A percentile compares a stretch with the other conserved stretches of the same genome.
Conservation (phyloP, 2,113 vertebrate species). For the Mesitornis unicolor region DNA sequence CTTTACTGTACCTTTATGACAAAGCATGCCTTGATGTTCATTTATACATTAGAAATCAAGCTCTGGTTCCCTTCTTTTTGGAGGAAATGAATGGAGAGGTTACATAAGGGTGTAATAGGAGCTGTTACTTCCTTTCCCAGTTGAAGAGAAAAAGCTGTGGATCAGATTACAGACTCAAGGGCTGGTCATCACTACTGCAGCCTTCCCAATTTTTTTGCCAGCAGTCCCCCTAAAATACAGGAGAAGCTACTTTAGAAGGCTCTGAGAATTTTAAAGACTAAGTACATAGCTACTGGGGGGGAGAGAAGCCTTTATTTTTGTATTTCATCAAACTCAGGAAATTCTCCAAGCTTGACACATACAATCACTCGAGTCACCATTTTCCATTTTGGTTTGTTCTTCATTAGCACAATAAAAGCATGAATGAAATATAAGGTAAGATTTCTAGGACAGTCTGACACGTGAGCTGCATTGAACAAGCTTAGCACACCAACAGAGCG, state of each 20-base stretch:
- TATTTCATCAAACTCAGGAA: neutral
- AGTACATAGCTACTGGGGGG: neutral
- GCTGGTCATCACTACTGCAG: neutral
- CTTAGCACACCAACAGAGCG: neutral
- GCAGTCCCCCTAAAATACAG: no score
- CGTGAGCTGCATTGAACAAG: neutral
- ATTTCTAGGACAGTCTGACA: neutral
- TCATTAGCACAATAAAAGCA: neutral
- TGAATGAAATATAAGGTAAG: neutral
- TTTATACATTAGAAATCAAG: slow-evolving; percentile 3
- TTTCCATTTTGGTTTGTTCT: slow-evolving; percentile 3
- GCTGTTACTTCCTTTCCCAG: slow-evolving; percentile 58
- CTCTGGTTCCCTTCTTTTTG: slow-evolving; percentile 37
- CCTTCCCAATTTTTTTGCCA: neutral
- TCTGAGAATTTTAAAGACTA: neutral
- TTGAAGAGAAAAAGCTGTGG: slow-evolving; percentile 34
- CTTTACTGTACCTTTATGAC: neutral
- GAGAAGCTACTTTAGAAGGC: neutral
- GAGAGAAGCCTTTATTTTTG: neutral
- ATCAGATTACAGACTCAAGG: slow-evolving; percentile 43
- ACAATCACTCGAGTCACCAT: neutral
- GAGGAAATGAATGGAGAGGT: slow-evolving; percentile 42
- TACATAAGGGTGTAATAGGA: slow-evolving; percentile 63
- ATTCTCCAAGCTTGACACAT: neutral
- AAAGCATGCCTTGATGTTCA: neutral